Percentiles rank a stretch among this genome's conserved stretches.
These are phyloP conservation scores for Arctocebus calabarensis DNA, from an alignment of 2,797 vertebrate genomes.

Conservation along the genomic window DNA sequence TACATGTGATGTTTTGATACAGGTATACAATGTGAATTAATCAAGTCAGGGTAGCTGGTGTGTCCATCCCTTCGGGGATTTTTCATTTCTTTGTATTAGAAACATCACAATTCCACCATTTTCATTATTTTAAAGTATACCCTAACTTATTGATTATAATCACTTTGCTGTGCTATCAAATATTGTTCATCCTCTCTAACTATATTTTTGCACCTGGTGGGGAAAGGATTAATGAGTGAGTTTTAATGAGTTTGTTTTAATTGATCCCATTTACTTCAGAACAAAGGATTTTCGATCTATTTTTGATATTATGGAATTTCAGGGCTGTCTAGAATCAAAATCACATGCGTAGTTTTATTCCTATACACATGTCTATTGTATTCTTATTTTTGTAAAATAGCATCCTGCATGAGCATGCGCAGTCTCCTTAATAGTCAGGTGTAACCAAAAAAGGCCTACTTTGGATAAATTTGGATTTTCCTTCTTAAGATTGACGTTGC, in stretches of 20 bases:
- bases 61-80: neutral
- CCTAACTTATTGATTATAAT: neutral
- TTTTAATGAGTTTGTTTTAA: neutral
- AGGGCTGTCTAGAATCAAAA: neutral
- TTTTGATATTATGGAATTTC: neutral
- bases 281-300: neutral
- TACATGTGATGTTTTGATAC: neutral
- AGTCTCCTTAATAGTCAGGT: neutral
- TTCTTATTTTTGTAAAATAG: neutral
- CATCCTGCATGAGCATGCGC: neutral
- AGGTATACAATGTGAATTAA: neutral
- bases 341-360: neutral
- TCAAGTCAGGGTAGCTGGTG: neutral
- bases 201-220: neutral
- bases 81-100: neutral
- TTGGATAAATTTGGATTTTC: neutral
- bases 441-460: neutral
- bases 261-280: neutral
- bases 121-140: neutral
- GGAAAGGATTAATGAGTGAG: neutral
- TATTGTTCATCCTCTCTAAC: neutral
- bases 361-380: neutral
- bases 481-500: neutral
- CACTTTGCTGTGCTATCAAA: neutral
- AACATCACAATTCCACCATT: neutral